phyloP scores from a whole-genome alignment of 2,888 invertebrate species.

The Galerucella pusilla region DNA sequence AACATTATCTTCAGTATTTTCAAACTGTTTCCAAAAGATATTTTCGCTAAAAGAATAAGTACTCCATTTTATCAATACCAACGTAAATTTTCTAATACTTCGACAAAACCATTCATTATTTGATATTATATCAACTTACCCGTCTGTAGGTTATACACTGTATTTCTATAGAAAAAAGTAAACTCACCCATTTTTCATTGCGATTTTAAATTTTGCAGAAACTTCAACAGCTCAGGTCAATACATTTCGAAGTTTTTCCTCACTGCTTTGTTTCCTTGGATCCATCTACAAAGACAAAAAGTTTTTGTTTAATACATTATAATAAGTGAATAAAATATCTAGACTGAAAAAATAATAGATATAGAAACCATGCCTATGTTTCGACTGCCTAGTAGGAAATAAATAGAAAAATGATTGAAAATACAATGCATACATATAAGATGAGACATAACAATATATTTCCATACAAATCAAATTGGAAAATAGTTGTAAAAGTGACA shows the following conservation, averaged over 20 bases:
- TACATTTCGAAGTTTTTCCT: not conserved
- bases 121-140: too few species aligned
- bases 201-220: too few species aligned
- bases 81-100: too few species aligned
- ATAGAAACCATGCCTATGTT: conserved; percentile 1
- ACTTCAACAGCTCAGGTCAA: too few species aligned
- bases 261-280: not conserved
- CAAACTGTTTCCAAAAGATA: too few species aligned
- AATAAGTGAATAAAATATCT: not conserved
- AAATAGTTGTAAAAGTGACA: not conserved
- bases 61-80: too few species aligned
- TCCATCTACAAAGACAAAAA: not conserved
- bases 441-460: conserved; percentile 3
- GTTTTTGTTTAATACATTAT: not conserved
- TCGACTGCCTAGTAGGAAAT: not conserved
- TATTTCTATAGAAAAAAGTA: too few species aligned
- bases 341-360: not conserved
- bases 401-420: not conserved
- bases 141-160: too few species aligned
- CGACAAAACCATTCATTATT: too few species aligned
- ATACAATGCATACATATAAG: not conserved
- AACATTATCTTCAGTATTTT: too few species aligned
- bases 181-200: too few species aligned
- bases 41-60: too few species aligned
- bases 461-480: not conserved